These are phyloP conservation scores for Istiophorus platypterus DNA, from an alignment of 2,113 vertebrate species.

Conservation along the genomic window DNA sequence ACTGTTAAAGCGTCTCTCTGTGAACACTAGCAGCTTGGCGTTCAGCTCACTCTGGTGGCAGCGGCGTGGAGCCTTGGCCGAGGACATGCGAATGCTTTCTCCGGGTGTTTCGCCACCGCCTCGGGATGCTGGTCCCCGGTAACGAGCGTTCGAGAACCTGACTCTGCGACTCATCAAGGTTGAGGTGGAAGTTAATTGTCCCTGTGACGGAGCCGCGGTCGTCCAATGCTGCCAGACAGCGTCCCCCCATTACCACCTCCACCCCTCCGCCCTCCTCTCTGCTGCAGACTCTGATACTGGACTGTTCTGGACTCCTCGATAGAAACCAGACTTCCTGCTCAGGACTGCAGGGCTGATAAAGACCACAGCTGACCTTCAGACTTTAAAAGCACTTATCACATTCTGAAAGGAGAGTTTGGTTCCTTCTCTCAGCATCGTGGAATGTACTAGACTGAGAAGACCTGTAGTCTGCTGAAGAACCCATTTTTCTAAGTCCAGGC, in stretches of 20 bases:
- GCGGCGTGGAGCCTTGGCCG: conserved; percentile 18
- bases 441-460: background rate
- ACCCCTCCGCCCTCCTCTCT: background rate
- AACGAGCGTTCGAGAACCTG: conserved; percentile 35
- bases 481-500: background rate
- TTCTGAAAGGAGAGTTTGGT: no score
- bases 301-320: conserved; percentile 57
- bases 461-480: background rate
- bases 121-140: background rate
- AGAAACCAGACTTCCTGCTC: conserved; percentile 67
- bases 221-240: background rate
- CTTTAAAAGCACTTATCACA: conserved; percentile 50
- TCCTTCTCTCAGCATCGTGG: background rate
- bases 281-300: conserved; percentile 42
- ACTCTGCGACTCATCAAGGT: conserved; percentile 36
- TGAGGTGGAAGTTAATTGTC: conserved; percentile 34
- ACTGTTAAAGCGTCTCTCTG: background rate
- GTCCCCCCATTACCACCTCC: background rate
- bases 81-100: background rate
- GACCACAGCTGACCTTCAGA: conserved; percentile 43
- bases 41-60: conserved; percentile 12
- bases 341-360: conserved; percentile 55
- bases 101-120: conserved; percentile 3
- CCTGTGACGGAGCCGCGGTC: conserved; percentile 23
- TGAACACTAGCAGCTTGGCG: background rate